Percentiles rank a stretch among this genome's conserved stretches.
These are phyloP conservation scores for Seriola aureovittata DNA, from an alignment of 2,113 vertebrate genomes.

Conservation along the genomic window DNA sequence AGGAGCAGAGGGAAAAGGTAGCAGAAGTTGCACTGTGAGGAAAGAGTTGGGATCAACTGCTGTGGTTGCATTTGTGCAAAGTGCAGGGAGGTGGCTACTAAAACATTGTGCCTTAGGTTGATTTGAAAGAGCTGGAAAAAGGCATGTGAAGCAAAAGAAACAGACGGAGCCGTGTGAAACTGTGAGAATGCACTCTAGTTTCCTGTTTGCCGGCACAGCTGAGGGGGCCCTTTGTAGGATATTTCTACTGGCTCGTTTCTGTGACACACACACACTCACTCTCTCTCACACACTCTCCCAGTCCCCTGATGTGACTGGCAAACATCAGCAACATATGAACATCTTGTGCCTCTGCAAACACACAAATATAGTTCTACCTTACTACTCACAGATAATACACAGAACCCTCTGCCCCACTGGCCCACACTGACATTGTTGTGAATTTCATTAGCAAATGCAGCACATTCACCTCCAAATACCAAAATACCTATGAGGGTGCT, in stretches of 20 bases:
- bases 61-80: constrained; percentile 31
- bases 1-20: constrained; percentile 29
- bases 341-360: constrained; percentile 28
- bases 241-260: constrained; percentile 51
- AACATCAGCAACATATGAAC: constrained; percentile 38
- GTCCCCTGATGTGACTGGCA: constrained; percentile 38
- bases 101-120: constrained; percentile 34
- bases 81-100: constrained; percentile 28
- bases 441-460: background rate
- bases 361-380: constrained; percentile 13
- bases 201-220: constrained; percentile 78
- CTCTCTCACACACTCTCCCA: constrained; percentile 7
- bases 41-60: constrained; percentile 32
- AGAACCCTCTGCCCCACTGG: background rate
- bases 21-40: constrained; percentile 31
- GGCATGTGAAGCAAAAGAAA: constrained; percentile 35
- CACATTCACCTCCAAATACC: background rate
- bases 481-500: background rate
- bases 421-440: background rate
- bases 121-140: constrained; percentile 28
- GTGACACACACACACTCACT: constrained; percentile 7
- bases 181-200: constrained; percentile 71
- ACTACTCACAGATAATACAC: background rate
- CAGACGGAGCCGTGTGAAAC: constrained; percentile 66
- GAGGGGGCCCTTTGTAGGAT: constrained; percentile 69